phyloP scores from a whole-genome alignment of 2,113 vertebrate species.

The Perccottus glenii region DNA sequence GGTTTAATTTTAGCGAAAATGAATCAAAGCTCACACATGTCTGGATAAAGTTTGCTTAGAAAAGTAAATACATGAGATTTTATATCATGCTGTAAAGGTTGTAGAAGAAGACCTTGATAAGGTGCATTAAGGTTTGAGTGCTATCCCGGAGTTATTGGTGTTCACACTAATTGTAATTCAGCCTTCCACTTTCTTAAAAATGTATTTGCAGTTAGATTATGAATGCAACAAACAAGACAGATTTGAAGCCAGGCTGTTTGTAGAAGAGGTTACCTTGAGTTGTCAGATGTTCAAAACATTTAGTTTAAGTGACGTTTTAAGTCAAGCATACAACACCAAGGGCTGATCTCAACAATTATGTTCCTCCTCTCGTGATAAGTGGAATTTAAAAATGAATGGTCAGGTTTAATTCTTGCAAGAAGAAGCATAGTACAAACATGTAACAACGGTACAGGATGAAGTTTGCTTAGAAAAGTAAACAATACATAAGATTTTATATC shows the following conservation, averaged over 20 bases:
- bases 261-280: constrained; percentile 74
- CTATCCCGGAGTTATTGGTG: not conserved
- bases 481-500: too few species aligned
- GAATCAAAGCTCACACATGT: too few species aligned
- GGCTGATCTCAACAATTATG: too few species aligned
- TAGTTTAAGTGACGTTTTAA: constrained; percentile 48
- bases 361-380: too few species aligned
- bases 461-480: too few species aligned
- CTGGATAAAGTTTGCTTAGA: constrained; percentile 13
- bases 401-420: too few species aligned
- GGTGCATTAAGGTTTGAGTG: not conserved
- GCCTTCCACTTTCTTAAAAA: not conserved
- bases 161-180: not conserved
- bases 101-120: not conserved
- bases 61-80: too few species aligned
- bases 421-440: too few species aligned
- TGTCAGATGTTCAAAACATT: constrained; percentile 55
- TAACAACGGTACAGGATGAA: too few species aligned
- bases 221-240: constrained; percentile 59
- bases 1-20: too few species aligned
- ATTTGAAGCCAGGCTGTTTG: constrained; percentile 42
- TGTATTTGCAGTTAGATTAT: constrained; percentile 16
- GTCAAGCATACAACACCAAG: not conserved
- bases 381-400: too few species aligned
- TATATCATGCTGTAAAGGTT: too few species aligned